Evolutionary conservation across 2,113 vertebrate genomes (phyloP), one percentile per base, ranked within the genome.

Genomic region (Nycticebus coucang): DNA sequence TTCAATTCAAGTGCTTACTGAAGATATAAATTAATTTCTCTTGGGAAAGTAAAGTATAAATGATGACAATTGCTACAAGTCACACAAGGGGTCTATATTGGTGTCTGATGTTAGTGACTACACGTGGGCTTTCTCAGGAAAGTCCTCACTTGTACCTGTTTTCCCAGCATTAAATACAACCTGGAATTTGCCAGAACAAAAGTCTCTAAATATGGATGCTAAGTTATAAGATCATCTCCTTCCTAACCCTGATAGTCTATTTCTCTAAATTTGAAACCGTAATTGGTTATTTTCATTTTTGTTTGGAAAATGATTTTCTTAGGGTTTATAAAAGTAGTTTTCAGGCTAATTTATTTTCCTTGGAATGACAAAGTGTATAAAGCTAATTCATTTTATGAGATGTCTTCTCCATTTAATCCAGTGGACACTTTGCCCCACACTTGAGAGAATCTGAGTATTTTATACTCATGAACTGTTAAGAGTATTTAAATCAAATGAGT

Each of bases 1-100:
- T 88, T 92, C 62, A 93, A 26, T 64, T 81, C 30, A 91, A 91
- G 45, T 83, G 53, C 75, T 93, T 75, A 60, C 64, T 64, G 13
- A 86, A 81, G 79, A 83, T 12, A 82, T 55, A 33, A 86, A 78
- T 68, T 50, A 75, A 69, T 84, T 78, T 53, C 22, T 22, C 14
- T 41, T 45, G 50, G 13, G 55, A 24, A 87, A 89, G 41, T 64
- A n/a, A 89, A 86, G 87, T 86, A 64, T 19, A 74, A 14, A 84
- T 9, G 5, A 78, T 79, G 82, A 57, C 15, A 45, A n/a, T 35
- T 92, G 35, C 21, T 37, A 87, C 18, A 50, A 28, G 6, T 83
- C 84, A 93, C 7, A 66, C 11, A 53, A 74, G 62, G 6, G 75
- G 28, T 62, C 55, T 71, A 0, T 50, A 78, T 35, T 50, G 14